Conservation (phyloP, 53 echinoderm and acorn worm genomes). For the Actinopyga echinites region DNA sequence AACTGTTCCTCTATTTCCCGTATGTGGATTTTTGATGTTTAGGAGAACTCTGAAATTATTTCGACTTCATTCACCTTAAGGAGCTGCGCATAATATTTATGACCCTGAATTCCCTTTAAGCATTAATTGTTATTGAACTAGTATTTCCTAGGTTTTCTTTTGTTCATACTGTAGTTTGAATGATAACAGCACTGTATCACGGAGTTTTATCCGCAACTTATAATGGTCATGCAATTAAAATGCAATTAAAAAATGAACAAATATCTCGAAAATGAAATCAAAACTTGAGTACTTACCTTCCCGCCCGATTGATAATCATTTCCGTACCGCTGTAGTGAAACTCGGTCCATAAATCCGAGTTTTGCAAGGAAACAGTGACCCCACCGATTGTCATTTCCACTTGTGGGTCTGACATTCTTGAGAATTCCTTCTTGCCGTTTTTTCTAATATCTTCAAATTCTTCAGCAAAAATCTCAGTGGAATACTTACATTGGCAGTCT, state of each 20-base stretch:
- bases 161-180: too few relatives aligned
- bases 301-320: slow-evolving; percentile 82
- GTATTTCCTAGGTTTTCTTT: too few relatives aligned
- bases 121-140: too few relatives aligned
- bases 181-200: too few relatives aligned
- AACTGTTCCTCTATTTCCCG: not conserved
- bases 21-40: not conserved
- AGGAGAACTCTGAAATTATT: not conserved
- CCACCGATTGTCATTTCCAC: slow-evolving; percentile 18
- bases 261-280: not conserved
- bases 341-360: slow-evolving; percentile 69
- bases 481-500: not conserved
- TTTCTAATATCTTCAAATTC: not conserved
- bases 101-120: too few relatives aligned
- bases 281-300: slow-evolving; percentile 59
- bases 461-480: not conserved
- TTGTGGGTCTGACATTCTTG: not conserved
- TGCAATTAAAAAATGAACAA: too few relatives aligned
- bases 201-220: too few relatives aligned
- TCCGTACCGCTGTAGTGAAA: slow-evolving; percentile 82
- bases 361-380: slow-evolving; percentile 59
- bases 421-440: not conserved
- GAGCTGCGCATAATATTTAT: too few relatives aligned
- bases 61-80: not conserved
- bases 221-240: too few relatives aligned